Base-by-base conservation (phyloP, 2,113 vertebrate species). In the Holacanthus passer region DNA sequence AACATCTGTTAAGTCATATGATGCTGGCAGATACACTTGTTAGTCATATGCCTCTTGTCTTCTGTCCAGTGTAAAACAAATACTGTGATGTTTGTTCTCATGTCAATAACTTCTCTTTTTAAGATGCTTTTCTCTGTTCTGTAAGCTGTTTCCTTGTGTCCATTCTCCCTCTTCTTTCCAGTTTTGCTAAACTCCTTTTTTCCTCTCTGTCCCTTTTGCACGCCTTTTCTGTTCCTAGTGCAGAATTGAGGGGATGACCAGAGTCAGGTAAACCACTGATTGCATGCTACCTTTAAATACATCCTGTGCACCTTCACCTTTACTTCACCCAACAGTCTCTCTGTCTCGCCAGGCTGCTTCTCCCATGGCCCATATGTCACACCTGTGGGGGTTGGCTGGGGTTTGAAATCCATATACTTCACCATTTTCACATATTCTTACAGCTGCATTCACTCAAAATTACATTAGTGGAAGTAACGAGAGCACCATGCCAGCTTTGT, bases 201-300 rank as follows among this genome's bases (percentile, higher is more conserved):
- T 87, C 87, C 90, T 88, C 92, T 94, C 87, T 94, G 89, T 94
- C 89, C 91, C 89, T 89, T 91, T 93, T 93, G 92, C 94, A 95
- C 88, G 92, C 93, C 92, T 80, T 93, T 92, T 96, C 93, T 95
- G 94, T 96, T 93, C 90, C 80, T 98, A 99, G 98, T 98, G 96
- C 98, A 99, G 96, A 97, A 99, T 94, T 99, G 97, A 99, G 94
- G 94, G 95, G 93, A 96, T 97, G 92, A 96, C 94, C 87, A 94
- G 82, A 94, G 87, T 92, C 96, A 99, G 98, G 98, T 99, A 99
- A 99, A 93, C 70, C 24, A 2, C 85, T 90, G 47, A 86, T 66
- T 45, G 89, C 81, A 81, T 88, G 79, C 58, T 58, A 66, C 80
- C 55, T 82, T 59, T 67, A n/a, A 80, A 22, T 73, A 14, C 29